A percentile compares a stretch with the other conserved stretches of the same genome.
Conservation (phyloP, 2,113 vertebrate genomes). For the Holacanthus passer region DNA sequence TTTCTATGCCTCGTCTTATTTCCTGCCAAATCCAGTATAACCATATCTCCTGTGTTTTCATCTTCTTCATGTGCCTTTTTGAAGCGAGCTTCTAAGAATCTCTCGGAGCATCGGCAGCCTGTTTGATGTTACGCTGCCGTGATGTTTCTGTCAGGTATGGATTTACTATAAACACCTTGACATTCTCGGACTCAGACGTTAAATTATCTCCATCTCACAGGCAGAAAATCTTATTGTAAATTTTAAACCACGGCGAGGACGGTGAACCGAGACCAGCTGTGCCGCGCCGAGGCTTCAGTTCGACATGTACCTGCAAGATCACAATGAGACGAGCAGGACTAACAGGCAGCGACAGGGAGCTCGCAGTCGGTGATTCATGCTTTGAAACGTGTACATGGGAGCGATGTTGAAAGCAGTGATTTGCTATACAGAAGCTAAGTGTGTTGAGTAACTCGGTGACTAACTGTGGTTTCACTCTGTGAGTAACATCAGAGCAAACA, state of each 20-base stretch:
- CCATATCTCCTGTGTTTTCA: background rate
- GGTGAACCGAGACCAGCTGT: background rate
- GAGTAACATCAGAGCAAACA: background rate
- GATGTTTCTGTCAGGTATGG: background rate
- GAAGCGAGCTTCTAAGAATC: background rate
- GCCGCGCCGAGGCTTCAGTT: background rate
- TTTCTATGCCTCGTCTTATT: background rate
- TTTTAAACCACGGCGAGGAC: background rate
- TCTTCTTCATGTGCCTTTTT: background rate
- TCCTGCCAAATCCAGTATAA: background rate
- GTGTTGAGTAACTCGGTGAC: constrained; percentile 35
- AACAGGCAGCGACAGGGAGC: constrained; percentile 4
- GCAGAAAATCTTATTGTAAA: background rate
- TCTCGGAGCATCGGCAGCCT: background rate
- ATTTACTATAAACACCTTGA: background rate
- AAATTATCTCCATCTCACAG: background rate
- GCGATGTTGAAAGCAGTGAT: constrained; percentile 9
- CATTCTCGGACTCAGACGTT: too few relatives aligned
- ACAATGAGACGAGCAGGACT: background rate
- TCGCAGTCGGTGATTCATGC: constrained; percentile 23
- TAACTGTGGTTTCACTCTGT: constrained; percentile 32
- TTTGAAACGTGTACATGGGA: background rate
- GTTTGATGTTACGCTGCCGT: background rate
- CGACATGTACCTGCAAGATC: background rate
- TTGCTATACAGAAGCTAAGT: constrained; percentile 2